Evolutionary conservation across 1,140 invertebrate species (phyloP).

Genomic region (Drosophila sp.): DNA sequence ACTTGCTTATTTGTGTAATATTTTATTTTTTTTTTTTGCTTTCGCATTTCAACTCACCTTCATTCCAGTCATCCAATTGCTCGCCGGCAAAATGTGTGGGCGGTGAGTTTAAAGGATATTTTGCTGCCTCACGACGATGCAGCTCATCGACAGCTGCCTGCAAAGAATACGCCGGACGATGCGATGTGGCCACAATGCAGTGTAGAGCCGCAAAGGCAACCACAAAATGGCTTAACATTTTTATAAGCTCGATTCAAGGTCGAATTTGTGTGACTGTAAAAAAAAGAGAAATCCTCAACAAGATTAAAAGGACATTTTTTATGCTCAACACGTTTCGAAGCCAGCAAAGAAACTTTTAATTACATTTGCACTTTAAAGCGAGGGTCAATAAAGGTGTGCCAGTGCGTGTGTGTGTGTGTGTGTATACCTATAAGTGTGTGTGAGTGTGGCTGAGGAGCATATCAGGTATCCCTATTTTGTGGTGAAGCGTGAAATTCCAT

Average conservation of each 20-base stretch:
- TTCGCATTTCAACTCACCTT: conserved; percentile 58
- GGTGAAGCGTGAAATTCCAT: conserved; percentile 55
- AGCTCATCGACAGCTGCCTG: conserved; percentile 80
- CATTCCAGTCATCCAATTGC: conserved; percentile 74
- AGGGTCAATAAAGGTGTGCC: conserved; percentile 15
- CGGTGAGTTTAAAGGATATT: conserved; percentile 74
- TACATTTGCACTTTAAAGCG: conserved; percentile 74
- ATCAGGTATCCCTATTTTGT: conserved; percentile 40
- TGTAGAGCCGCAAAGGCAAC: conserved; percentile 35
- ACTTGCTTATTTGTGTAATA: conserved; percentile 11
- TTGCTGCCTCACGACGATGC: conserved; percentile 76
- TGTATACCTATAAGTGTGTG: neutral
- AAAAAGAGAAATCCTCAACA: neutral
- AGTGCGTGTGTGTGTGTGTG: neutral
- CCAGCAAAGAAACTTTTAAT: conserved; percentile 65
- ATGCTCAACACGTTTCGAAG: conserved; percentile 61
- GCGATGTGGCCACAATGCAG: conserved; percentile 50
- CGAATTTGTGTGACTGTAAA: conserved; percentile 18
- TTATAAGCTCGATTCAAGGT: conserved; percentile 10
- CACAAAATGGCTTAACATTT: conserved; percentile 5
- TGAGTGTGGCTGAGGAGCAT: conserved; percentile 6
- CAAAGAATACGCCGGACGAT: conserved; percentile 71
- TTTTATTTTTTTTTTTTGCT: neutral
- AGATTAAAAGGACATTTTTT: conserved; percentile 42
- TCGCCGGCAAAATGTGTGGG: conserved; percentile 45